Base-by-base conservation (phyloP, 2,113 vertebrate genomes). In the Phocoena sinus region DNA sequence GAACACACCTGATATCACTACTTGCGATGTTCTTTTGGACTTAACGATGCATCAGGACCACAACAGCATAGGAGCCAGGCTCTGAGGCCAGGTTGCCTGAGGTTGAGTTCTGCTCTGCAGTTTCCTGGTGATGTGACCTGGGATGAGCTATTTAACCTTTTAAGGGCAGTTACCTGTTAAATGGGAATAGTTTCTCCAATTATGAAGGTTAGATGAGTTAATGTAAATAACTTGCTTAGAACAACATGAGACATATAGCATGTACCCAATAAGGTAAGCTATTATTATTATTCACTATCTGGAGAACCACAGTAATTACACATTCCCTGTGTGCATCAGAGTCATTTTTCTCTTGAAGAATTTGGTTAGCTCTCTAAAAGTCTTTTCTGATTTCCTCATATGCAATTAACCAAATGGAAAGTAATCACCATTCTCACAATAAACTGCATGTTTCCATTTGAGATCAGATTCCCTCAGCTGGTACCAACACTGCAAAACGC, bases 201-300 rank as follows among this genome's bases (percentile, higher is more conserved):
- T 47, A 71, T 31, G 80, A 95, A 94, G 58, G 77, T 28, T 89
- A 53, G 77, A n/a, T 90, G 58, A 91, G 62, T 82, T 68, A 10
- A 73, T 50, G 25, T 96, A 87, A 96, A 80, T 62, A 62, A 84
- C 70, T 93, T 41, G 65, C n/a, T 87, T 88, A 95, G 60, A 83
- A 90, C 63, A 92, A 53, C 47, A 6, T 71, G 74, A 87, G 50
- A 53, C 18, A 33, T 18, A 71, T 11, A 84, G 26, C 36, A 18
- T 9, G 25, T 20, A 63, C 10, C 21, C 44, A 44, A 31, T n/a
- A 84, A 47, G 71, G n/a, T n/a, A 70, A 70, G 11, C 2, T 56
- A 70, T 67, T 77, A 26, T 47, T 63, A n/a, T 56, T 87, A 26
- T 33, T 14, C 3, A 74, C 1, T 56, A 33, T 14, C 47, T 74